These are phyloP conservation scores for Ditula angustiorana DNA, from an alignment of 2,888 invertebrate genomes.

Conservation along the genomic window DNA sequence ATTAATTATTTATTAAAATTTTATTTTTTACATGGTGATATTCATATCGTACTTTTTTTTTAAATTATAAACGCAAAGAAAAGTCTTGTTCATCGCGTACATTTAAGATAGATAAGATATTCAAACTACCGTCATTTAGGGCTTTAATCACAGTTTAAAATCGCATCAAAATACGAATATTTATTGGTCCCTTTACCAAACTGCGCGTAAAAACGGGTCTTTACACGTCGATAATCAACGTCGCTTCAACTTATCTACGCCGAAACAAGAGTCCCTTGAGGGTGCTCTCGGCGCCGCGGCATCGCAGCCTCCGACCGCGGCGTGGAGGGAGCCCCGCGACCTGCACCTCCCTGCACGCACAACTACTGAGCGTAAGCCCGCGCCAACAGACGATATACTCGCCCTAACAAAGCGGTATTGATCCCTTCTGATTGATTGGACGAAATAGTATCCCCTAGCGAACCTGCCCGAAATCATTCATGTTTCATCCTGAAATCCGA, in stretches of 20 bases:
- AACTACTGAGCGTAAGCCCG: not conserved
- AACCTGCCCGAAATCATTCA: conserved; percentile 1
- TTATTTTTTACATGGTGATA: too few relatives aligned
- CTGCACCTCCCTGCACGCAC: conserved; percentile 4
- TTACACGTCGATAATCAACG: conserved; percentile 37
- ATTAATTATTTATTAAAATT: too few relatives aligned
- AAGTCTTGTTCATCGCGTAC: too few relatives aligned
- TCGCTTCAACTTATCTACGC: conserved; percentile 48
- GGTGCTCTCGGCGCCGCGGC: conserved; percentile 61
- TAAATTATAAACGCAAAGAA: too few relatives aligned
- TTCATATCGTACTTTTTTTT: too few relatives aligned
- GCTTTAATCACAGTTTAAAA: too few relatives aligned
- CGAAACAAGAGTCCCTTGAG: conserved; percentile 49
- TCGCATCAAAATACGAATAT: not conserved
- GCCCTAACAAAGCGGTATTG: conserved; percentile 26
- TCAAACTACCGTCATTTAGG: too few relatives aligned
- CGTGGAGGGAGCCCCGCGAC: conserved; percentile 44
- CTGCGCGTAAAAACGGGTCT: conserved; percentile 1
- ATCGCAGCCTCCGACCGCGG: conserved; percentile 30
- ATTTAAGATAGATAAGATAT: too few relatives aligned
- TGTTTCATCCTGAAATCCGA: not conserved
- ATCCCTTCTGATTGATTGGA: conserved; percentile 23
- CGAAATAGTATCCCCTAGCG: conserved; percentile 4
- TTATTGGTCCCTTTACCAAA: not conserved
- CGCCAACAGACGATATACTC: conserved; percentile 5